Evolutionary conservation across 1,140 invertebrate species (phyloP), one percentile per base, ranked within the genome.

Genomic region (Microplitis mediator): DNA sequence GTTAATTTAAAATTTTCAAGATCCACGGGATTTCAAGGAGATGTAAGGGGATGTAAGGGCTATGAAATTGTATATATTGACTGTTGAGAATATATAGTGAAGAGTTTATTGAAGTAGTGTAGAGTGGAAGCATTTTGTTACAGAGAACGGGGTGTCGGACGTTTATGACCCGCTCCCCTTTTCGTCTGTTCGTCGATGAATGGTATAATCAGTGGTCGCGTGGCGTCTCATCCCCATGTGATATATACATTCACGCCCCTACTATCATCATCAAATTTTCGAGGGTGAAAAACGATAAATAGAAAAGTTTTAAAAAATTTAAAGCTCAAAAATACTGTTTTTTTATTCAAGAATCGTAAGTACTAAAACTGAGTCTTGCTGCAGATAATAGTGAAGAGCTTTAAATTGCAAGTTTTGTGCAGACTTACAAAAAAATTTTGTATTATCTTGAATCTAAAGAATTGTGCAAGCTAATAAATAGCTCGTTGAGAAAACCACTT

Each of bases 151-250:
- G 74, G 77, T 73, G 78, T 79, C 81, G 78, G 77, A 60, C 82
- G 83, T 85, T 86, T 84, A 84, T 84, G 81, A 81, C 79, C 79
- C 79, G 81, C 81, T 85, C 82, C 82, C 84, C 82, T 81, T 83
- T 83, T 80, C 71, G 64, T 64, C 74, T 76, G 78, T 77, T 77
- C 75, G 72, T 69, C 84, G 79, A 85, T 86, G 85, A 87, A 87
- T 86, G 84, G 85, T 84, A 87, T 86, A 87, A 87, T 87, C 85
- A 87, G 85, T 74, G 84, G 85, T 86, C 85, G 84, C 84, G 82
- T 85, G 85, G 80, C 84, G 79, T 78, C 76, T 80, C 79, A 63
- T 56, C 73, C 66, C 72, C 60, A 50, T 14, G 63, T 65, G 45
- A 65, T 61, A 65, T 61, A 74, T 75, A 76, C 63, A 75, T 77